Base-by-base conservation (phyloP, 2,888 invertebrate species). In the Nemapogon koenigi region DNA sequence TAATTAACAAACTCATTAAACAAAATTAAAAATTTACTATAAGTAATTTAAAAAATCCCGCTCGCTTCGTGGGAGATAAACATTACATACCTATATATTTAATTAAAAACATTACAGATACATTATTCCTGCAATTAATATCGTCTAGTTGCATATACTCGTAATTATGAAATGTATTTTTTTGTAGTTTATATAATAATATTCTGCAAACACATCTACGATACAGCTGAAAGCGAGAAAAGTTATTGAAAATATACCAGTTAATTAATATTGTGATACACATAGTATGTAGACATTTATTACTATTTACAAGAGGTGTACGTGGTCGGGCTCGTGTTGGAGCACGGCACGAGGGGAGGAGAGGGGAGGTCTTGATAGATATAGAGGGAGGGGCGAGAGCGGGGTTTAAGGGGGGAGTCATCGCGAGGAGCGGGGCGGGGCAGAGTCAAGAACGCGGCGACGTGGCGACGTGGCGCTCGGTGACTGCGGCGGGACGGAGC, bases 211-310 rank as follows among this genome's bases (percentile, higher is more conserved):
- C 76, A 78, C 75, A 73, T 75, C 78, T 78, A 78, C 76, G 64
- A 71, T 78, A 78, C 72, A 76, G 75, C 73, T 62, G 73, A 78
- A 71, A 76, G 78, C 76, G 78, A 78, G 76, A 76, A 71, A 69
- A 68, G 59, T 70, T 76, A n/a, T n/a, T 75, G 72, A 76, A 76
- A 76, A 76, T 73, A 76, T 75, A 76, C 76, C 71, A 70, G 76
- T 75, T 76, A 64, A 75, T 68, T n/a, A 19, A n/a, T 19, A 19
- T 22, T 22, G 22, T 22, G 22, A 10, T 22, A 7, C 65, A 76
- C 67, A 76, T 71, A 75, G 76, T 73, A 76, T 70, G 69, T 70
- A 62, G 70, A 65, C 65, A 39, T 38, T 35, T n/a, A 68, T 71
- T 59, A 63, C 68, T 78, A 78, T 78, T 75, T 78, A 78, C 78